Evolutionary conservation across 2,888 invertebrate genomes (phyloP), one percentile per base, ranked within the genome.

Genomic region (Cataglyphis livida): DNA sequence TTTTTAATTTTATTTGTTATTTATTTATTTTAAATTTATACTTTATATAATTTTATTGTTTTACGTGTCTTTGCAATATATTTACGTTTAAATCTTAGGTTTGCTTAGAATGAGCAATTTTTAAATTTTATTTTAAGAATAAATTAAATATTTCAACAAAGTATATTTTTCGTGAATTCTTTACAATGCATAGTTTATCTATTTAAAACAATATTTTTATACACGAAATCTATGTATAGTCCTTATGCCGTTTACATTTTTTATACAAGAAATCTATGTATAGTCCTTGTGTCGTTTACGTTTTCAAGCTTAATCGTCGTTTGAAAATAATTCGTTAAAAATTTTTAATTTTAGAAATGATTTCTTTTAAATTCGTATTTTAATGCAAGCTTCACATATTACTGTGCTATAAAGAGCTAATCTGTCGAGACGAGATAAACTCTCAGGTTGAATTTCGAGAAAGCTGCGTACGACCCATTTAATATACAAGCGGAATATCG

Each of bases 401-500:
- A 25, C 9, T 35, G 18, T 44, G 70, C 32, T 12, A 71, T 44
- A 71, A 79, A 79, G 78, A 71, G 57, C 70, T 79, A 79, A 79
- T 71, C 78, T 57, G 71, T 79, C 71, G 41, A 59, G 71, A 59
- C 59, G 44, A 71, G 70, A 70, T 57, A 79, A 21, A 59, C 41
- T 38, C 51, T 25, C 25, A 66, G 48, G 48, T 84, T 48, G 41
- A 81, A 84, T 81, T 81, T 84, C 54, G 66, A 51, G 73, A 73
- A 75, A 68, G 62, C 66, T 79, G 32, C 66, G 51, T 66, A 66
- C 73, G 48, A 48, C 28, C 82, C 82, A 82, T 84, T 82, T 84
- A 84, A 84, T 70, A 71, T 64, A 59, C 66, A 78, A 73, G 71
- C 79, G 71, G 78, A 78, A 62, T 81, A 64, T 38, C n/a, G 61